Percentiles rank a stretch among this genome's conserved stretches.
phyloP scores from a whole-genome alignment of 2,888 invertebrate species.

The Lasioglossum vierecki region DNA sequence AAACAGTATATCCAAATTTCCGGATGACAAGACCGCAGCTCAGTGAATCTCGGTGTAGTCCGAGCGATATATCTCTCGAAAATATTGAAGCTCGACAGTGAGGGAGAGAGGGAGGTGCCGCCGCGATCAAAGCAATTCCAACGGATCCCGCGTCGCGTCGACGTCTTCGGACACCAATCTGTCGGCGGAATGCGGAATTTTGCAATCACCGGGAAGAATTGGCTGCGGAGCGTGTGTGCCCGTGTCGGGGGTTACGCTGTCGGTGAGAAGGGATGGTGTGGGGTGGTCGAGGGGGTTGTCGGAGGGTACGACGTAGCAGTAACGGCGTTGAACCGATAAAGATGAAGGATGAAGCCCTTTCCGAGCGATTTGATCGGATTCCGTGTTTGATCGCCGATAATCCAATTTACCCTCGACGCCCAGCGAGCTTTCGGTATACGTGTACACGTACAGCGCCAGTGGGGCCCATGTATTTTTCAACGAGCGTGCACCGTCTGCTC shows the following conservation, averaged over 20 bases:
- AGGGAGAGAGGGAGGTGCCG: background rate
- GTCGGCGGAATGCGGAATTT: conserved; percentile 47
- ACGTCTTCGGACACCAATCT: conserved; percentile 29
- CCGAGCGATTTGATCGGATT: conserved; percentile 78
- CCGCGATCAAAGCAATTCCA: conserved; percentile 41
- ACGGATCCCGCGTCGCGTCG: background rate
- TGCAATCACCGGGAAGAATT: conserved; percentile 55
- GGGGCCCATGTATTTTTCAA: conserved; percentile 66
- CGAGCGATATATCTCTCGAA: background rate
- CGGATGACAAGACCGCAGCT: background rate
- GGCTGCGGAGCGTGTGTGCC: conserved; percentile 17
- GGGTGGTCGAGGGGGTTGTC: background rate
- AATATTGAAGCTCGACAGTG: background rate
- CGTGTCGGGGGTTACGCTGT: conserved; percentile 3
- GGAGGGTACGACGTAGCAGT: conserved; percentile 17
- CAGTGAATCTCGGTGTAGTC: background rate
- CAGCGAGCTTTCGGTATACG: conserved; percentile 51
- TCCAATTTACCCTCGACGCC: conserved; percentile 75
- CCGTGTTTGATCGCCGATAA: conserved; percentile 77
- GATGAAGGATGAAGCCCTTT: conserved; percentile 75
- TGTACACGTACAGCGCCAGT: conserved; percentile 22
- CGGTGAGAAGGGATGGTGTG: background rate
- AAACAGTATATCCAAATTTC: background rate
- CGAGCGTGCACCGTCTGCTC: conserved; percentile 59
- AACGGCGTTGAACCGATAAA: conserved; percentile 66